A percentile compares a stretch with the other conserved stretches of the same genome.
Conservation (phyloP, 1,140 invertebrate species). For the Caerostris extrusa region DNA sequence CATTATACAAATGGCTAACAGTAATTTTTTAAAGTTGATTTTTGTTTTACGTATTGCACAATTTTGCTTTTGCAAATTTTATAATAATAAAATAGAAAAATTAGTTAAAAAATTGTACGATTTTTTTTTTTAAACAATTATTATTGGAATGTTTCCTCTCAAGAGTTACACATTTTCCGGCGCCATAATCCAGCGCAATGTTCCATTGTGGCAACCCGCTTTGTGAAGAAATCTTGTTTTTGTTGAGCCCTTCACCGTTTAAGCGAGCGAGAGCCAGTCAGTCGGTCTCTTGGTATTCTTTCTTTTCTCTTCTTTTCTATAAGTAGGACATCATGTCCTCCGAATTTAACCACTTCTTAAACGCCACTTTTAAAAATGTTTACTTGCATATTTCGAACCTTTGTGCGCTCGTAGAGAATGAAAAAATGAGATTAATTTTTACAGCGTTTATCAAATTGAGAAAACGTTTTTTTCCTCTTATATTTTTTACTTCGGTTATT, state of each 20-base stretch:
- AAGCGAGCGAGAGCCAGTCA: slow-evolving; percentile 44
- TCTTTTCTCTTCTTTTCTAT: slow-evolving; percentile 14
- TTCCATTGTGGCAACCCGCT: slow-evolving; percentile 40
- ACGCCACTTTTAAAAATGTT: slow-evolving; percentile 45
- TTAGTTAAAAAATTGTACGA: no score
- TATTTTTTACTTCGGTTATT: neutral
- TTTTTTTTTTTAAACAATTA: no score
- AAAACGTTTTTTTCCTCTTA: neutral
- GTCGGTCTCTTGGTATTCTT: slow-evolving; percentile 44
- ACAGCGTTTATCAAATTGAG: no score
- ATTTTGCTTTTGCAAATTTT: no score
- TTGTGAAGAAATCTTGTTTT: slow-evolving; percentile 41
- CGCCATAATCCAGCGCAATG: slow-evolving; percentile 22
- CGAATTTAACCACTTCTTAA: slow-evolving; percentile 44
- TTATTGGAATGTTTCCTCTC: no score
- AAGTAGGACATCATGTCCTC: slow-evolving; percentile 54
- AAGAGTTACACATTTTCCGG: no score
- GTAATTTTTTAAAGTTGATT: no score
- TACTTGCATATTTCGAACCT: slow-evolving; percentile 12
- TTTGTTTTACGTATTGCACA: no score
- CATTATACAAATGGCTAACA: no score
- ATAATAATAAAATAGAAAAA: no score
- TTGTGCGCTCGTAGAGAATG: neutral
- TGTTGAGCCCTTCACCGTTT: slow-evolving; percentile 54
- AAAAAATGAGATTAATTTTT: neutral